phyloP scores from a whole-genome alignment of 2,797 vertebrate genomes.

The Perodicticus potto region DNA sequence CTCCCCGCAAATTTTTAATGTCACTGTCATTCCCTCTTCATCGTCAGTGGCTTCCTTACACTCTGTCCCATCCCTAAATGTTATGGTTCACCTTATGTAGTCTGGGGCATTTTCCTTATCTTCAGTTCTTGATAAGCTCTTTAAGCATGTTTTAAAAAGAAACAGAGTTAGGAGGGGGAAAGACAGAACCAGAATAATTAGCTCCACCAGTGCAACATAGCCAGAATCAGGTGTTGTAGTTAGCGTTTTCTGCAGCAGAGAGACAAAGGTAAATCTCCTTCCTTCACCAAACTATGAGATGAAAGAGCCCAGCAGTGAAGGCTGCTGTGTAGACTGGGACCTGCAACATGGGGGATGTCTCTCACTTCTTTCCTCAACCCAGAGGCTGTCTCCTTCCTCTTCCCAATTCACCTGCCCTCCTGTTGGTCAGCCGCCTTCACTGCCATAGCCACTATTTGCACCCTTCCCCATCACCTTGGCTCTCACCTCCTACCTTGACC shows the following conservation, averaged over 20 bases:
- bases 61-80: not conserved
- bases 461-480: fast-evolving
- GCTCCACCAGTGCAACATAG: not conserved
- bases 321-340: too few species aligned
- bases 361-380: not conserved
- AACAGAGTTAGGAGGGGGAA: not conserved
- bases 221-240: not conserved
- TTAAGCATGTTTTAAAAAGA: not conserved
- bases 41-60: not conserved
- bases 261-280: not conserved
- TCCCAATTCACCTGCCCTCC: not conserved
- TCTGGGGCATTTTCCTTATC: not conserved
- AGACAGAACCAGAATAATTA: not conserved
- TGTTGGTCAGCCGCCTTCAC: not conserved
- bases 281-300: not conserved
- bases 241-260: not conserved
- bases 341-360: too few species aligned
- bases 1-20: not conserved
- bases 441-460: not conserved
- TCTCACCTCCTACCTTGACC: not conserved
- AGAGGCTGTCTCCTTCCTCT: not conserved
- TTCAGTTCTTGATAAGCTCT: not conserved
- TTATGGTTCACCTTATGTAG: not conserved
- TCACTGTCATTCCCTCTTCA: not conserved
- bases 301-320: not conserved